These are phyloP conservation scores for Acromyrmex heyeri DNA, from an alignment of 1,140 invertebrate genomes.

Conservation along the genomic window DNA sequence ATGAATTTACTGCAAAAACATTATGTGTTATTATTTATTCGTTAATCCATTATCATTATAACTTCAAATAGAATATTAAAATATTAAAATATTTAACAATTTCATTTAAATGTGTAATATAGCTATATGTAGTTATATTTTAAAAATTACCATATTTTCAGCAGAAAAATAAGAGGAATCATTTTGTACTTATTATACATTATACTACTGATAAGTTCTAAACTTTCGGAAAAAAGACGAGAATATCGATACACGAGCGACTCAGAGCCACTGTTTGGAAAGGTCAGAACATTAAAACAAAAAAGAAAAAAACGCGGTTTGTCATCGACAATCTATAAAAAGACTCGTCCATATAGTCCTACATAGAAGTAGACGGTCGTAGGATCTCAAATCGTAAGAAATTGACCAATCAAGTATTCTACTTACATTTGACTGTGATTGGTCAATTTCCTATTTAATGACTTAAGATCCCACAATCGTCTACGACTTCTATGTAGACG, in stretches of 20 bases:
- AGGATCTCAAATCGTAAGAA: no score
- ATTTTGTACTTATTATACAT: not conserved
- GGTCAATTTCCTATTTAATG: no score
- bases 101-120: not conserved
- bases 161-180: not conserved
- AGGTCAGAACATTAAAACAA: not conserved
- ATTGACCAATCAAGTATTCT: no score
- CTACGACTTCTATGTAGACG: no score
- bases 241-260: not conserved
- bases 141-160: not conserved
- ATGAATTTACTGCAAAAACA: not conserved
- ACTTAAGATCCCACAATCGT: no score
- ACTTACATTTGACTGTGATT: no score
- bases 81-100: conserved; percentile 5
- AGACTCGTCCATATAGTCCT: no score
- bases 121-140: not conserved
- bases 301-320: not conserved
- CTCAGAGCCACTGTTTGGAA: not conserved
- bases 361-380: no score
- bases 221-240: not conserved
- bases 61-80: not conserved
- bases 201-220: not conserved
- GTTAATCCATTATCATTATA: conserved; percentile 7
- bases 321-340: no score
- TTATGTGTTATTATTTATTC: conserved; percentile 37